A percentile compares a stretch with the other conserved stretches of the same genome.
phyloP scores from a whole-genome alignment of 2,888 invertebrate genomes.

The Folsomia manolachei region DNA sequence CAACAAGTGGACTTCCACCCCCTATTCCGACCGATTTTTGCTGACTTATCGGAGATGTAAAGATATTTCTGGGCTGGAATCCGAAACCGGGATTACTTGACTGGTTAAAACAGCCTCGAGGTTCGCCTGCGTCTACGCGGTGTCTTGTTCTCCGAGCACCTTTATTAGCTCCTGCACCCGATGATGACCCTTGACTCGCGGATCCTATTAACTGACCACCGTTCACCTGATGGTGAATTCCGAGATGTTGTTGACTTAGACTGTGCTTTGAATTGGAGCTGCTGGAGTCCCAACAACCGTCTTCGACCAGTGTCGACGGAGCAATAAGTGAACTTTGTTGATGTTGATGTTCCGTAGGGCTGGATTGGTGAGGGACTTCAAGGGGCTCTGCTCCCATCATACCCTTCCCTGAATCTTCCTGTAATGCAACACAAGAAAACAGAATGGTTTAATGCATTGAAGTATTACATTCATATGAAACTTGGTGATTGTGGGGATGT shows the following conservation, averaged over 20 bases:
- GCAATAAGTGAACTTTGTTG: constrained; percentile 12
- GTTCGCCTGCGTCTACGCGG: constrained; percentile 87
- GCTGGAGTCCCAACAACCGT: constrained; percentile 13
- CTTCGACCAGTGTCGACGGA: constrained; percentile 10
- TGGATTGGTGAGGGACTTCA: constrained; percentile 34
- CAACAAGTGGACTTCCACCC: constrained; percentile 2
- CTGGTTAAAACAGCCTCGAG: constrained; percentile 81
- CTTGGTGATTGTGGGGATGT: neutral
- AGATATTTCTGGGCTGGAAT: constrained; percentile 75
- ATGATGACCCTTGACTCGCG: neutral
- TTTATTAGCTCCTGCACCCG: neutral
- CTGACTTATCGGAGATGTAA: constrained; percentile 54
- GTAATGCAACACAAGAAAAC: neutral
- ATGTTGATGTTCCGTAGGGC: constrained; percentile 16
- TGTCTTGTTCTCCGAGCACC: constrained; percentile 9
- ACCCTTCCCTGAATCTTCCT: constrained; percentile 18
- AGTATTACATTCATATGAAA: neutral
- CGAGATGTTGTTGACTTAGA: constrained; percentile 1
- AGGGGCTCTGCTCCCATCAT: constrained; percentile 44
- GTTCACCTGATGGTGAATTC: neutral
- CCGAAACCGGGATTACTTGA: constrained; percentile 59
- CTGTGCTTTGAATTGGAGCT: neutral
- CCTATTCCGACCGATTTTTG: neutral
- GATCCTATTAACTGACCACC: neutral
- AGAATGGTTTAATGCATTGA: constrained; percentile 7